A percentile compares a stretch with the other conserved stretches of the same genome.
Conservation (phyloP, 1,140 invertebrate species). For the Neotoxoptera formosana region DNA sequence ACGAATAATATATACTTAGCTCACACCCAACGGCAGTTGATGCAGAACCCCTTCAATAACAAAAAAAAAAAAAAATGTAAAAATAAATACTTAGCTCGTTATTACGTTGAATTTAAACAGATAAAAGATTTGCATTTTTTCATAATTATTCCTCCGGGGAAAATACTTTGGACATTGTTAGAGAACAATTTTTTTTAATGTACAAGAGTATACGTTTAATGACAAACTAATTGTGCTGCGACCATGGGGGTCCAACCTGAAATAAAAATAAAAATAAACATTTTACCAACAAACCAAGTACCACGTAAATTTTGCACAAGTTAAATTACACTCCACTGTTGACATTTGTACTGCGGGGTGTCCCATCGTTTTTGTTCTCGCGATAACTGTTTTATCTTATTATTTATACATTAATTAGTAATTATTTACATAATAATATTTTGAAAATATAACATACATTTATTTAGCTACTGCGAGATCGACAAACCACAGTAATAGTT, state of each 20-base stretch:
- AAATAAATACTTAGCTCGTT: background rate
- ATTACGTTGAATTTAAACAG: background rate
- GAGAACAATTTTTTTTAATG: background rate
- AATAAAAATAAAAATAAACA: background rate
- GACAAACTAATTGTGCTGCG: background rate
- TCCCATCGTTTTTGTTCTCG: background rate
- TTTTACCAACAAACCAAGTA: background rate
- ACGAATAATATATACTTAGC: background rate
- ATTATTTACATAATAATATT: background rate
- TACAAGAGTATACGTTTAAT: background rate
- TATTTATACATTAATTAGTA: background rate
- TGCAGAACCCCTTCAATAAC: background rate
- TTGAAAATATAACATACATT: background rate
- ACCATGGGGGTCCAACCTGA: background rate
- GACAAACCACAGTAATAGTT: background rate
- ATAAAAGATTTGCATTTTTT: background rate
- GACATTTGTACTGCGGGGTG: background rate
- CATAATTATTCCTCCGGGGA: background rate
- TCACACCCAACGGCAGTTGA: background rate
- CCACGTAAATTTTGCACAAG: background rate
- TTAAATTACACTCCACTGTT: background rate
- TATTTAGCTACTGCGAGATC: background rate
- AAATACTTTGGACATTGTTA: background rate
- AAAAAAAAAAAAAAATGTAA: background rate
- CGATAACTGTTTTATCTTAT: background rate